These are phyloP conservation scores for Oppia nitens DNA, from an alignment of 1,140 invertebrate species.

Conservation along the genomic window DNA sequence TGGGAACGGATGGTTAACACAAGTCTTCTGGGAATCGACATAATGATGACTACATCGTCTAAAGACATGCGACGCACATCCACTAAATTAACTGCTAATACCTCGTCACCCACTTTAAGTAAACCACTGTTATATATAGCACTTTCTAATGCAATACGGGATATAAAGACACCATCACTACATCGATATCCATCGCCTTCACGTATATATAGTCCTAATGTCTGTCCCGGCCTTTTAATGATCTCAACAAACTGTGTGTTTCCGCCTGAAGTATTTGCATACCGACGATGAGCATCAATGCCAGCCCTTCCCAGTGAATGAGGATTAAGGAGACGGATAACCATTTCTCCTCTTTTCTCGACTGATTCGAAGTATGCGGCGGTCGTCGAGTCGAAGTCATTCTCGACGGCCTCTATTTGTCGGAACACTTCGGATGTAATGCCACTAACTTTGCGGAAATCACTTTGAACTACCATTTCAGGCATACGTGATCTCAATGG, in stretches of 20 bases:
- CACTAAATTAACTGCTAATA: slow-evolving; percentile 89
- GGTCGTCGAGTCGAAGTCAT: slow-evolving; percentile 68
- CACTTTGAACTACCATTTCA: slow-evolving; percentile 77
- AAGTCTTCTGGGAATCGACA: slow-evolving; percentile 91
- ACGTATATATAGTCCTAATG: slow-evolving; percentile 89
- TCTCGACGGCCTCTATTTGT: slow-evolving; percentile 85
- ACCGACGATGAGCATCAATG: slow-evolving; percentile 36
- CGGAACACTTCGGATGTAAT: slow-evolving; percentile 89
- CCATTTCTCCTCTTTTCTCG: slow-evolving; percentile 80
- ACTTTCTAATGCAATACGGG: slow-evolving; percentile 88
- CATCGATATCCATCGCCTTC: slow-evolving; percentile 87
- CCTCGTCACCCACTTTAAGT: slow-evolving; percentile 94
- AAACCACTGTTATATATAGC: slow-evolving; percentile 91
- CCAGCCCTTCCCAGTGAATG: slow-evolving; percentile 55
- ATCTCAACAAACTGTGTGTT: slow-evolving; percentile 90
- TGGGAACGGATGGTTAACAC: slow-evolving; percentile 46
- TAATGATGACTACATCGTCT: slow-evolving; percentile 96
- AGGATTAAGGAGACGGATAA: slow-evolving; percentile 70
- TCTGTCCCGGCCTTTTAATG: slow-evolving; percentile 95
- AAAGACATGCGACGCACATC: slow-evolving; percentile 92
- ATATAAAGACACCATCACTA: slow-evolving; percentile 92
- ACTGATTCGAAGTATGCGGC: slow-evolving; percentile 75
- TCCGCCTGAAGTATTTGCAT: slow-evolving; percentile 11
- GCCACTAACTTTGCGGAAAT: slow-evolving; percentile 83
- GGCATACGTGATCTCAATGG: slow-evolving; percentile 29